Evolutionary conservation across 2,797 vertebrate species (phyloP), one percentile per base, ranked within the genome.

Genomic region (Falco novaeseelandiae): DNA sequence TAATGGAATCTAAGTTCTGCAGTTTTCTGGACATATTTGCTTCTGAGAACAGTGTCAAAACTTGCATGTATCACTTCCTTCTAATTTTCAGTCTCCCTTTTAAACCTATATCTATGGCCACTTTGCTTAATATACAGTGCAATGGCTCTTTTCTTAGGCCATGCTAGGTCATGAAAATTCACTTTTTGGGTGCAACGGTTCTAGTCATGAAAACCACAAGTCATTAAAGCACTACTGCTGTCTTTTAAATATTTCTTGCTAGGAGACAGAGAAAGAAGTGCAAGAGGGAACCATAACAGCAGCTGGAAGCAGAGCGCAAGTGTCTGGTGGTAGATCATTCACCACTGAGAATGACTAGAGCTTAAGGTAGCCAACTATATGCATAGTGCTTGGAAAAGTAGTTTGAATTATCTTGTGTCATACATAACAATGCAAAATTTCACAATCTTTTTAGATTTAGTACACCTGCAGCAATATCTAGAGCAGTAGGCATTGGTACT

Each of bases 101-200:
- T 19, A 58, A 40, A 62, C 9, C 34, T 32, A 0, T 14, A 10
- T 30, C n/a, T 16, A 2, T 1, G 14, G 20, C 14, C 17, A 23
- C 30, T 52, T 79, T 13, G 9, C 15, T 58, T 4, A 20, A 42
- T 63, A 19, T 10, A 20, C 32, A 44, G 8, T 2, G 14, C 29
- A 55, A 42, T 15, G 44, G 17, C 5, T 52, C n/a, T 55, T 38
- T 44, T 49, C 32, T 49, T 38, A 44, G 21, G 2, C 23, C 1
- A 2, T 4, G n/a, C 9, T 6, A 20, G 4, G 22, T 34, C 6
- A 44, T 7, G 44, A 71, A 61, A 20, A 62, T 8, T 58, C 46
- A 55, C 29, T 63, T 76, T 36, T 32, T 15, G 11, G 3, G 1
- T 46, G 16, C 20, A 46, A 5, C 3, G 2, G 55, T 17, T 54